These are phyloP conservation scores for Penaeus indicus DNA, from an alignment of 1,140 invertebrate species.

Conservation along the genomic window DNA sequence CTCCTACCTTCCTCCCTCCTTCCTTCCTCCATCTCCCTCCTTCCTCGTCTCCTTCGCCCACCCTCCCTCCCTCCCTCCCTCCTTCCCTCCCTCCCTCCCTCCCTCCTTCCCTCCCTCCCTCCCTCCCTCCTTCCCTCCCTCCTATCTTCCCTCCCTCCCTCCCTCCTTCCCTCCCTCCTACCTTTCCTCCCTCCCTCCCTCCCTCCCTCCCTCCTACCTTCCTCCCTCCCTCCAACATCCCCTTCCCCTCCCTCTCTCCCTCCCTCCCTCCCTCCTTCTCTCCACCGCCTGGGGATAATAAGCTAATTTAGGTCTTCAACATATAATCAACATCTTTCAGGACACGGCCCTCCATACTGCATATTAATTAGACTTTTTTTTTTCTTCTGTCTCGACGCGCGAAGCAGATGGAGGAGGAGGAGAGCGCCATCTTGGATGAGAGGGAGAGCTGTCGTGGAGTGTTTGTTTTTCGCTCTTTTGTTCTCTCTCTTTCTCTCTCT, in stretches of 20 bases:
- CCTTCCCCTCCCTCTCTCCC: background rate
- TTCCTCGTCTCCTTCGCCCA: background rate
- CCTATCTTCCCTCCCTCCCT: background rate
- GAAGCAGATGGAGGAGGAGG: too few species aligned
- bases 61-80: background rate
- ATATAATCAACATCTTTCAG: too few species aligned
- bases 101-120: background rate
- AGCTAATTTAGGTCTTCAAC: too few species aligned
- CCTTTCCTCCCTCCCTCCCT: background rate
- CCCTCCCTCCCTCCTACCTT: background rate
- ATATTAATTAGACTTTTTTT: too few species aligned
- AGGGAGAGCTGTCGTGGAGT: too few species aligned
- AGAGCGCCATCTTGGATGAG: too few species aligned
- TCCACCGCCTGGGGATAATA: too few species aligned
- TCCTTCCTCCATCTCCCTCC: background rate
- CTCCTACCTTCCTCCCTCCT: background rate
- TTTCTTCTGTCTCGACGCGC: too few species aligned
- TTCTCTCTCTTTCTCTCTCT: too few species aligned
- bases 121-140: background rate
- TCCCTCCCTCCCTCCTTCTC: background rate
- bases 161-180: background rate
- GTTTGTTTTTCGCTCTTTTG: too few species aligned
- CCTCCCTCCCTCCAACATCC: background rate
- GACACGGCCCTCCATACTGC: too few species aligned
- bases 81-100: background rate